These are phyloP conservation scores for Phylloscopus trochiloides DNA, from an alignment of 2,113 vertebrate species.

Conservation along the genomic window DNA sequence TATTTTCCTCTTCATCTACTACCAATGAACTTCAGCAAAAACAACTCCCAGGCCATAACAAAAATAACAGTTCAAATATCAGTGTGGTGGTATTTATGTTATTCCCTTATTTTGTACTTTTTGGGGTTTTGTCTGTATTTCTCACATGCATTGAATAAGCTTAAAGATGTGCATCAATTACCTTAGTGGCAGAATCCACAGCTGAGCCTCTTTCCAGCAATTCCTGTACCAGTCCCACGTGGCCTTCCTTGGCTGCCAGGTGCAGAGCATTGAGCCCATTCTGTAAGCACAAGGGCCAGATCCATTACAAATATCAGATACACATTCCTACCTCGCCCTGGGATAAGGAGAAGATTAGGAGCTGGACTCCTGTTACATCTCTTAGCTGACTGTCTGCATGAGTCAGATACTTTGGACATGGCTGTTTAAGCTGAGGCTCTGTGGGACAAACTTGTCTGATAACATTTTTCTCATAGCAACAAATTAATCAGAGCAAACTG, in stretches of 20 bases:
- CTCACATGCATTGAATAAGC: background rate
- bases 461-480: slow-evolving; percentile 10
- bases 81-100: accelerated
- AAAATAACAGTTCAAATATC: background rate
- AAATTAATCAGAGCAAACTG: background rate
- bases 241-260: slow-evolving; percentile 96
- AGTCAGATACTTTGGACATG: background rate
- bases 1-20: background rate
- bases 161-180: background rate
- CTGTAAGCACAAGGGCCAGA: slow-evolving; percentile 72
- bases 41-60: background rate
- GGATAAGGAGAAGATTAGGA: background rate
- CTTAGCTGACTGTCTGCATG: background rate
- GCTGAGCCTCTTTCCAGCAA: slow-evolving; percentile 88
- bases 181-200: slow-evolving; percentile 95
- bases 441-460: background rate
- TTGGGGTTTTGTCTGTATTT: accelerated
- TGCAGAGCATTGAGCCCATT: slow-evolving; percentile 98
- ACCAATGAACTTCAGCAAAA: background rate
- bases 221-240: slow-evolving; percentile 94
- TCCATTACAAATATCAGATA: background rate
- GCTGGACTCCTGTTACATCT: background rate
- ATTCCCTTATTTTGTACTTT: background rate
- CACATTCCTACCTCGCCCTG: background rate
- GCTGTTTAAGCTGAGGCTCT: background rate